Conservation (phyloP, 2,888 invertebrate genomes). For the Zygothrica quintamaculata region DNA sequence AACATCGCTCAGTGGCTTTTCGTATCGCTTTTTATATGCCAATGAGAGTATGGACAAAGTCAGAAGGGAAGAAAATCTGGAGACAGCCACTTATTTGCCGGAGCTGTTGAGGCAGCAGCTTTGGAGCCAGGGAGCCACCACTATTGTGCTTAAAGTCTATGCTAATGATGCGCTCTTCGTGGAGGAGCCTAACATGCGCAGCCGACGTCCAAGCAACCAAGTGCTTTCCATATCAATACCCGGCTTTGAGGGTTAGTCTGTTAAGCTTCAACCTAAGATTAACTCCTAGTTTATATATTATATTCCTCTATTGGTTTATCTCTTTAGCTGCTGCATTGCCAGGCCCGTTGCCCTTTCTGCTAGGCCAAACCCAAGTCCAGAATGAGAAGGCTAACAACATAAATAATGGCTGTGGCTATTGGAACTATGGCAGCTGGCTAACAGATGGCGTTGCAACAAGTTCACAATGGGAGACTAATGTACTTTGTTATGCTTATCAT, state of each 20-base stretch:
- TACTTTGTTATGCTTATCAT: conserved; percentile 86
- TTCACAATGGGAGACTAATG: conserved; percentile 62
- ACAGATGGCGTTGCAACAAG: conserved; percentile 85
- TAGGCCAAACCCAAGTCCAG: conserved; percentile 44
- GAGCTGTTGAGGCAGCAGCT: conserved; percentile 80
- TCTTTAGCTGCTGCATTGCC: conserved; percentile 84
- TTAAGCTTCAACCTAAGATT: no score
- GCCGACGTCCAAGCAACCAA: conserved; percentile 83
- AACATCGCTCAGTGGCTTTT: conserved; percentile 55
- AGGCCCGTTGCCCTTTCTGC: conserved; percentile 85
- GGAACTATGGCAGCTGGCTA: conserved; percentile 88
- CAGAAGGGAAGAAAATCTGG: conserved; percentile 84
- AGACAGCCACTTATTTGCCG: conserved; percentile 86
- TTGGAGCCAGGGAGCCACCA: conserved; percentile 66
- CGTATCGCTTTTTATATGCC: conserved; percentile 83
- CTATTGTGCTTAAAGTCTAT: conserved; percentile 86
- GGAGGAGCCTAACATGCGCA: conserved; percentile 83
- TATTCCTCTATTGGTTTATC: neutral
- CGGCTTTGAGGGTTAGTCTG: conserved; percentile 84
- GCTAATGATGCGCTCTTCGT: conserved; percentile 86
- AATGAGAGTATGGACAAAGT: conserved; percentile 84
- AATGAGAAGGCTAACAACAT: neutral
- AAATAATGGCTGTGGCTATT: conserved; percentile 86
- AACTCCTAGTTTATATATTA: no score
- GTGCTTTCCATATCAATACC: conserved; percentile 88